phyloP scores from a whole-genome alignment of 2,888 invertebrate species.

The Linnaemya tessellans region DNA sequence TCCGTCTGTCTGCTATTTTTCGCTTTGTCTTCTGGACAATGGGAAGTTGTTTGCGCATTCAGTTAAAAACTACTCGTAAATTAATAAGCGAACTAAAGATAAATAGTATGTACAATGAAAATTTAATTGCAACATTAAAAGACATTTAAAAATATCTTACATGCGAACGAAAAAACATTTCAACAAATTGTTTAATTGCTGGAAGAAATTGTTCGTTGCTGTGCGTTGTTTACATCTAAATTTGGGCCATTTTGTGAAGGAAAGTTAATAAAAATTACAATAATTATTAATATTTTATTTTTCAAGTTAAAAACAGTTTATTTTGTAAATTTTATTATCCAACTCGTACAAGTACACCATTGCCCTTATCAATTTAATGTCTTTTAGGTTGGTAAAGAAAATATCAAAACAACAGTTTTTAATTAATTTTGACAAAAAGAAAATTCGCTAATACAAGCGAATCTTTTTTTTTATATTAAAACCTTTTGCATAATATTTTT shows the following conservation, averaged over 20 bases:
- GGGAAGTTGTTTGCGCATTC: conserved; percentile 48
- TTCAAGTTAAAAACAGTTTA: not conserved
- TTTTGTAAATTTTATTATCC: conserved; percentile 1
- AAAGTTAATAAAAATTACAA: conserved; percentile 50
- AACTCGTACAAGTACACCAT: not conserved
- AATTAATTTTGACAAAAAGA: too few species aligned
- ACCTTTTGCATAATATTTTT: not conserved
- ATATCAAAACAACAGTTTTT: too few species aligned
- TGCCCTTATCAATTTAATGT: not conserved
- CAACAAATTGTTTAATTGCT: conserved; percentile 36
- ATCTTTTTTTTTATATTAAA: too few species aligned
- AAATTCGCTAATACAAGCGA: too few species aligned
- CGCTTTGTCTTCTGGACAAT: conserved; percentile 13
- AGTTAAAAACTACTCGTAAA: conserved; percentile 7
- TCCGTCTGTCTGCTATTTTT: not conserved
- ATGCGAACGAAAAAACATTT: conserved; percentile 9
- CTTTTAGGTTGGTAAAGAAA: not conserved
- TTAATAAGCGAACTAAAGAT: conserved; percentile 29
- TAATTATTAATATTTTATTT: conserved; percentile 21
- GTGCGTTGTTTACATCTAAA: conserved; percentile 7
- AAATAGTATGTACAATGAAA: conserved; percentile 50
- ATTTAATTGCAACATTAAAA: conserved; percentile 57
- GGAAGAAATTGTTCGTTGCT: conserved; percentile 2
- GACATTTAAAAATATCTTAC: conserved; percentile 41
- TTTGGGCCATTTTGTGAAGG: conserved; percentile 48